phyloP scores from a whole-genome alignment of 2,113 vertebrate genomes.

The Phycodurus eques region DNA sequence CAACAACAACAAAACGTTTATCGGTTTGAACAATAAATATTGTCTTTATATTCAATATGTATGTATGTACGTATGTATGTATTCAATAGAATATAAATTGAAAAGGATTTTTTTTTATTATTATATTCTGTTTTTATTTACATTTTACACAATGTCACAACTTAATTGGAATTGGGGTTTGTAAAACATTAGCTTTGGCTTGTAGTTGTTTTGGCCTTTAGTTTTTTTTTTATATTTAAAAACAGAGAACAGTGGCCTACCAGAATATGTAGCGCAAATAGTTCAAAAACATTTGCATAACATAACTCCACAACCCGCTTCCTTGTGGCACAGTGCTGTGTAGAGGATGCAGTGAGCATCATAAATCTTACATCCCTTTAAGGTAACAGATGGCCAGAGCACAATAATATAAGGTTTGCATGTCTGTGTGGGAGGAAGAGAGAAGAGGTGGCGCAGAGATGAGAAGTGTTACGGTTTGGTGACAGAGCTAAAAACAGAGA shows the following conservation, averaged over 20 bases:
- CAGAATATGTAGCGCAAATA: not conserved
- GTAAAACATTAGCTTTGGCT: not conserved
- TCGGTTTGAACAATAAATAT: too few relatives aligned
- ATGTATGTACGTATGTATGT: too few relatives aligned
- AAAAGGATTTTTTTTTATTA: too few relatives aligned
- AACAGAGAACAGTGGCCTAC: slow-evolving; percentile 1
- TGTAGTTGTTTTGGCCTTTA: not conserved
- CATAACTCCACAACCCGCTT: slow-evolving; percentile 8
- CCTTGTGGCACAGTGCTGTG: slow-evolving; percentile 9
- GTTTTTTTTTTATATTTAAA: not conserved
- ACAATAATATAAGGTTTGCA: slow-evolving; percentile 28
- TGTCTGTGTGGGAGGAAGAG: slow-evolving; percentile 32
- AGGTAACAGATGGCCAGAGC: slow-evolving; percentile 54
- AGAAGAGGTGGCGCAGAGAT: slow-evolving; percentile 8
- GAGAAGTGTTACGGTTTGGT: slow-evolving; percentile 20
- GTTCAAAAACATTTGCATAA: slow-evolving; percentile 15
- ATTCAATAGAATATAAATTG: too few relatives aligned
- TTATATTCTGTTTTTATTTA: too few relatives aligned
- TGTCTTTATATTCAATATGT: too few relatives aligned
- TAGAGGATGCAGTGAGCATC: slow-evolving; percentile 30
- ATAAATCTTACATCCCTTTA: slow-evolving; percentile 34
- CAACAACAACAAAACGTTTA: too few relatives aligned
- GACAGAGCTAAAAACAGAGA: slow-evolving; percentile 9
- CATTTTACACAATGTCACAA: too few relatives aligned
- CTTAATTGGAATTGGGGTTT: too few relatives aligned